These are phyloP conservation scores for Camponotus fellah DNA, from an alignment of 2,888 invertebrate species.

Conservation along the genomic window DNA sequence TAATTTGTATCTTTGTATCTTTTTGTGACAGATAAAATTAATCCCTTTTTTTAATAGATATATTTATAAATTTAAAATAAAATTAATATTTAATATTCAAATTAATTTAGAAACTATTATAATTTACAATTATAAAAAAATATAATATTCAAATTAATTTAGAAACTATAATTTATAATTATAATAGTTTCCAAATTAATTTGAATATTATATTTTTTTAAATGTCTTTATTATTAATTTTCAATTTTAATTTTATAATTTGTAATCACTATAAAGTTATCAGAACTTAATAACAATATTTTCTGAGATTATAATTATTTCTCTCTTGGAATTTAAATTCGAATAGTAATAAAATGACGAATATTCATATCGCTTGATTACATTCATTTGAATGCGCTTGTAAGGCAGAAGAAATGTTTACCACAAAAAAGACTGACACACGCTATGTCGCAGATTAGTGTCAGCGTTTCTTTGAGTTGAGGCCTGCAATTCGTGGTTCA, in stretches of 20 bases:
- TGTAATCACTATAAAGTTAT: not conserved
- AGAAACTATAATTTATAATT: not conserved
- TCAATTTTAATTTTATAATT: not conserved
- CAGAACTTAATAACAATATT: not conserved
- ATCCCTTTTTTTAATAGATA: not conserved
- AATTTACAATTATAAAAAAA: not conserved
- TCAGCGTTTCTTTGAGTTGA: conserved; percentile 41
- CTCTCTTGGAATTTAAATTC: not conserved
- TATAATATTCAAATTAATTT: not conserved
- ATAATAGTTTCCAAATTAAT: not conserved
- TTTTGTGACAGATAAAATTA: not conserved
- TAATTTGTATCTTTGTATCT: not conserved
- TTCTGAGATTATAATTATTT: not conserved
- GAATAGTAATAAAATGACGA: not conserved
- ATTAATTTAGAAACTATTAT: not conserved
- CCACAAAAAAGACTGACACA: conserved; percentile 23
- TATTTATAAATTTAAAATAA: not conserved
- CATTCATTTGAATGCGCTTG: conserved; percentile 12
- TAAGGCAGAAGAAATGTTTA: conserved; percentile 30
- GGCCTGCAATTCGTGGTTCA: conserved; percentile 24
- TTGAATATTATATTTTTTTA: not conserved
- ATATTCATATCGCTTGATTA: conserved; percentile 24
- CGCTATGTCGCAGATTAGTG: conserved; percentile 12
- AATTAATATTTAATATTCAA: not conserved
- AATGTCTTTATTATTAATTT: not conserved